These are phyloP conservation scores for Neoniphon sammara DNA, from an alignment of 2,797 vertebrate genomes.

Conservation along the genomic window DNA sequence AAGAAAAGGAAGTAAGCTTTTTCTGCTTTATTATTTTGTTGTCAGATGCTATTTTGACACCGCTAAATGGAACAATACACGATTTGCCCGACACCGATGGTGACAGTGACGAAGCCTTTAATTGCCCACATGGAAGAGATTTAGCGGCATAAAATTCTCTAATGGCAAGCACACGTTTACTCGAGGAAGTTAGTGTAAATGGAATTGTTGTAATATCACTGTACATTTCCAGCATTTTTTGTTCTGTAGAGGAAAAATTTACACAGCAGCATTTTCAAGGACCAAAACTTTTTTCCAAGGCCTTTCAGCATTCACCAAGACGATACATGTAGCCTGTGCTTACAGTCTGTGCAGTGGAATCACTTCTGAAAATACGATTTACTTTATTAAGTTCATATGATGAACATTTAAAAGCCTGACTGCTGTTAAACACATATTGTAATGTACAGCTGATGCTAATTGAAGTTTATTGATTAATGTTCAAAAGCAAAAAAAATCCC, in stretches of 20 bases:
- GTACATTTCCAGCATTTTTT: not conserved
- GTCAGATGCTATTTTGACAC: not conserved
- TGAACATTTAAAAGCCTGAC: slow-evolving; percentile 14
- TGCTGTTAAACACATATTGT: slow-evolving; percentile 26
- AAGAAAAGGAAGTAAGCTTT: not conserved
- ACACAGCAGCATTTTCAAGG: not conserved
- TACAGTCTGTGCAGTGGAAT: not conserved
- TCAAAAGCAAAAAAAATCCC: slow-evolving; percentile 57
- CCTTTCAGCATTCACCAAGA: slow-evolving; percentile 11
- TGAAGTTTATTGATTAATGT: slow-evolving; percentile 66
- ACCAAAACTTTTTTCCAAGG: not conserved
- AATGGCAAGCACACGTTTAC: not conserved
- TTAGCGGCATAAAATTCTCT: not conserved
- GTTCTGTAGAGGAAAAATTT: not conserved
- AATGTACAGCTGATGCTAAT: slow-evolving; percentile 49
- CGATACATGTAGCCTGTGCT: not conserved
- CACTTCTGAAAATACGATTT: not conserved
- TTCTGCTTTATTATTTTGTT: not conserved
- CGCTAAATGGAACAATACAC: not conserved
- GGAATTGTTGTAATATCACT: not conserved
- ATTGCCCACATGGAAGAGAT: not conserved
- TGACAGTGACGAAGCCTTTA: not conserved
- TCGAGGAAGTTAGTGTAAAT: not conserved
- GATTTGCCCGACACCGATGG: not conserved
- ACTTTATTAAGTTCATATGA: slow-evolving; percentile 8